These are phyloP conservation scores for Pipistrellus pipistrellus DNA, from an alignment of 2,797 vertebrate species.

Conservation along the genomic window DNA sequence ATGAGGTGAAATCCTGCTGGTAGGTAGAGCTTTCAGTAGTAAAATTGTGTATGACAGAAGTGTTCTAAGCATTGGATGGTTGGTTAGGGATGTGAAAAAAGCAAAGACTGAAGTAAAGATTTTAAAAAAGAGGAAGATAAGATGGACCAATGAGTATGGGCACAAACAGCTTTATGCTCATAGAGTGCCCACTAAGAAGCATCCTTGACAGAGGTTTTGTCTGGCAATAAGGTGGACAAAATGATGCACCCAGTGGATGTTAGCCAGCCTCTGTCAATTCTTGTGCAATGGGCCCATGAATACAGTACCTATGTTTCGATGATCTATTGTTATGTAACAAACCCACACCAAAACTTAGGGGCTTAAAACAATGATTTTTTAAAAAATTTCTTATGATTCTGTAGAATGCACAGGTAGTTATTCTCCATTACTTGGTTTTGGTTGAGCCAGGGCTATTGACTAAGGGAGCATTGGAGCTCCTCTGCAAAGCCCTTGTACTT, in stretches of 20 bases:
- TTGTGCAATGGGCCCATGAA: neutral
- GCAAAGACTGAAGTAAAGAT: neutral
- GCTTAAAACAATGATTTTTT: neutral
- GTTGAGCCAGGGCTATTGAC: neutral
- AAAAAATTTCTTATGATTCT: neutral
- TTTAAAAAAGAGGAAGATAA: neutral
- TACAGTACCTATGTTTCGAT: neutral
- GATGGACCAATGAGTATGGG: neutral
- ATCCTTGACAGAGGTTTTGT: neutral
- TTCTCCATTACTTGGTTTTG: neutral
- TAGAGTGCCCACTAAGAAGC: neutral
- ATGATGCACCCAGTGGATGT: neutral
- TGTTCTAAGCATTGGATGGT: neutral
- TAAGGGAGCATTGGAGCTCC: neutral
- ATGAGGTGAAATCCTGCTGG: neutral
- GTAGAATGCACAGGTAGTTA: neutral
- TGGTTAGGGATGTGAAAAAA: neutral
- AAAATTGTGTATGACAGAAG: neutral
- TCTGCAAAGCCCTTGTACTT: neutral
- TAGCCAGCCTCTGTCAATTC: neutral
- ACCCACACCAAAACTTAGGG: neutral
- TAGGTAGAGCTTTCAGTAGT: neutral
- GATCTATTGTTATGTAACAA: neutral
- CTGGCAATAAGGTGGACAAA: neutral
- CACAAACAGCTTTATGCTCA: neutral